Evolutionary conservation across 2,888 invertebrate genomes (phyloP).

Genomic region (Ophion ventricosus): DNA sequence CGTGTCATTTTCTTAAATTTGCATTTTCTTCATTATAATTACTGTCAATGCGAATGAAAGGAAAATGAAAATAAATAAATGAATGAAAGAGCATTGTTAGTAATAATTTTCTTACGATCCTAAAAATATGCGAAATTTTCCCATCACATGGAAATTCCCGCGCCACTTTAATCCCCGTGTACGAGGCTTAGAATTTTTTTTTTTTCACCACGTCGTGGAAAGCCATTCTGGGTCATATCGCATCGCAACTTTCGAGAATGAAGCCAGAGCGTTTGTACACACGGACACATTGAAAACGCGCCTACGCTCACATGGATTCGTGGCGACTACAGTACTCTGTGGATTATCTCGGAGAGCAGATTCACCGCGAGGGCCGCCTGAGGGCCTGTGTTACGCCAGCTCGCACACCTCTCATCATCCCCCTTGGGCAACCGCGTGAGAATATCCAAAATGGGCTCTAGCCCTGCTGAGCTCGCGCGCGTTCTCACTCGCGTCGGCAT

Average conservation of each 20-base stretch:
- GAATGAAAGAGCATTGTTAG: no score
- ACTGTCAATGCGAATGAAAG: no score
- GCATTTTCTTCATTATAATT: no score
- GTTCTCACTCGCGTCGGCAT: conserved; percentile 47
- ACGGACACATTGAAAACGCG: neutral
- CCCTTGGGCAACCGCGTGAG: conserved; percentile 51
- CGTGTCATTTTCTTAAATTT: no score
- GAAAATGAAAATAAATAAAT: no score
- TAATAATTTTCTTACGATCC: no score
- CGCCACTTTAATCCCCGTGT: neutral
- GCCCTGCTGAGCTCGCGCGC: conserved; percentile 45
- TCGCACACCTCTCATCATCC: conserved; percentile 50
- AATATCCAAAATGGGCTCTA: conserved; percentile 57
- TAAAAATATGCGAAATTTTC: no score
- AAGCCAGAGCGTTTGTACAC: conserved; percentile 13
- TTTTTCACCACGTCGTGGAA: conserved; percentile 17
- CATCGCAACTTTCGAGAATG: conserved; percentile 24
- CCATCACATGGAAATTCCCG: no score
- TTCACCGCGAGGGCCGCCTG: conserved; percentile 58
- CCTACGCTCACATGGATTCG: conserved; percentile 1
- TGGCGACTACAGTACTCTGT: conserved; percentile 27
- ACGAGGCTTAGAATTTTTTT: neutral
- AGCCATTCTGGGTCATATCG: conserved; percentile 46
- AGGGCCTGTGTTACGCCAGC: conserved; percentile 50
- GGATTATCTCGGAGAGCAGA: conserved; percentile 61